Base-by-base conservation (phyloP, 2,113 vertebrate species). In the Trochalopteron elliotii region DNA sequence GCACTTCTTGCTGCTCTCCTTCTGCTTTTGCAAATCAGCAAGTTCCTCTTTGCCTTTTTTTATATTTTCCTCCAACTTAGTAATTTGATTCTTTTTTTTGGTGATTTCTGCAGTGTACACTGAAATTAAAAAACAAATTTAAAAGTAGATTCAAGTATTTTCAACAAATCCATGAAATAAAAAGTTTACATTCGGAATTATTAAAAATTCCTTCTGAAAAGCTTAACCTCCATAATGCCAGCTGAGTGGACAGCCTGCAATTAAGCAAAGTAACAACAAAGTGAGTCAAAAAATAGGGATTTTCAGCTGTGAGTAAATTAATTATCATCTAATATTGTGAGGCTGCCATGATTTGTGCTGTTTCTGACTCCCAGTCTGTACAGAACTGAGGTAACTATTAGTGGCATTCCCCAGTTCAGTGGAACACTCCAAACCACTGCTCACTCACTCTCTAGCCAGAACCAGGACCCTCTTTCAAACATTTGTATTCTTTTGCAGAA, bases 31-130 rank as follows among this genome's bases (percentile, higher is more conserved):
- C 57, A 98, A 95, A 92, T 97, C 79, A 93, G 53, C 67, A 95
- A 98, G 96, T 77, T 85, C 92, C 42, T 98, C 97, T 31, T 97
- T 98, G 93, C 79, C 90, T 47, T 64, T 96, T 37, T 94, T 96
- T 92, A 98, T 98, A 42, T 95, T 96, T 95, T 98, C 97, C 55
- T 91, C 77, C 80, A 98, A 75, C 12, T 87, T 89, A 65, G 84
- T 28, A 23, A 98, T 96, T 63, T 91, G 76, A 40, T 79, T 84
- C 77, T 97, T 97, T 69, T 88, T 94, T 96, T 93, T 94, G 18
- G 90, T 19, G 37, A 98, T 96, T 87, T 96, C 93, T 95, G 60
- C 86, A 72, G 90, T 57, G 71, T 89, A 96, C 10, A 76, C 98
- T 98, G 92, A 70, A 98, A 98, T 89, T 3, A 4, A 74, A 96